Evolutionary conservation across 1,140 invertebrate species (phyloP).

Genomic region (Danaus plexippus): DNA sequence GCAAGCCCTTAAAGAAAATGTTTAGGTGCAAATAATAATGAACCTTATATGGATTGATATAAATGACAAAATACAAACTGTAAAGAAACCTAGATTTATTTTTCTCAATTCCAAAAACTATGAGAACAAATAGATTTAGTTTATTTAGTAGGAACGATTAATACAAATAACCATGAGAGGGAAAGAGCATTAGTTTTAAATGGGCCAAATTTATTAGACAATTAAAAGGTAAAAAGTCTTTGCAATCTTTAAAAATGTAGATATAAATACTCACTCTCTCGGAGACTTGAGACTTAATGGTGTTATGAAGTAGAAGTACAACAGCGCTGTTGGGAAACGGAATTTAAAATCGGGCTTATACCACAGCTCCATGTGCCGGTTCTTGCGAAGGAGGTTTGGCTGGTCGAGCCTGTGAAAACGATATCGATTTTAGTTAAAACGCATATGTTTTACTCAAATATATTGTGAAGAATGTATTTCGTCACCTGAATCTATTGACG

Average conservation of each 20-base stretch:
- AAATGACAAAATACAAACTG: too few species aligned
- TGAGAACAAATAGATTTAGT: too few species aligned
- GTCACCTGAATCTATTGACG: conserved; percentile 55
- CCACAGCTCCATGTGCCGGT: conserved; percentile 82
- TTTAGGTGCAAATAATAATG: too few species aligned
- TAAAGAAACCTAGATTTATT: too few species aligned
- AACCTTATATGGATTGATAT: too few species aligned
- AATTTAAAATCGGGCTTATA: conserved; percentile 90
- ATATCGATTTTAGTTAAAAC: neutral
- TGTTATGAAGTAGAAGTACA: conserved; percentile 82
- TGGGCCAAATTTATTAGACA: too few species aligned
- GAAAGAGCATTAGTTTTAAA: too few species aligned
- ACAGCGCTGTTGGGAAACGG: conserved; percentile 83
- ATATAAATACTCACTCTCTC: conserved; percentile 73
- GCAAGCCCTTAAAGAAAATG: conserved; percentile 40
- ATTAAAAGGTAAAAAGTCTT: too few species aligned
- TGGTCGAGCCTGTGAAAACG: conserved; percentile 61
- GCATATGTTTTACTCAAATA: neutral
- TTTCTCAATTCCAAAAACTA: too few species aligned
- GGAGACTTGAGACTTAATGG: conserved; percentile 74
- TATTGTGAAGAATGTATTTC: neutral
- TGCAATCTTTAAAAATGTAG: too few species aligned
- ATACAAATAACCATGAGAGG: too few species aligned
- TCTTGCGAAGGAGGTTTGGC: conserved; percentile 77
- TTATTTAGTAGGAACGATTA: too few species aligned